Evolutionary conservation across 2,113 vertebrate species (phyloP).

Genomic region (Gulo gulo): DNA sequence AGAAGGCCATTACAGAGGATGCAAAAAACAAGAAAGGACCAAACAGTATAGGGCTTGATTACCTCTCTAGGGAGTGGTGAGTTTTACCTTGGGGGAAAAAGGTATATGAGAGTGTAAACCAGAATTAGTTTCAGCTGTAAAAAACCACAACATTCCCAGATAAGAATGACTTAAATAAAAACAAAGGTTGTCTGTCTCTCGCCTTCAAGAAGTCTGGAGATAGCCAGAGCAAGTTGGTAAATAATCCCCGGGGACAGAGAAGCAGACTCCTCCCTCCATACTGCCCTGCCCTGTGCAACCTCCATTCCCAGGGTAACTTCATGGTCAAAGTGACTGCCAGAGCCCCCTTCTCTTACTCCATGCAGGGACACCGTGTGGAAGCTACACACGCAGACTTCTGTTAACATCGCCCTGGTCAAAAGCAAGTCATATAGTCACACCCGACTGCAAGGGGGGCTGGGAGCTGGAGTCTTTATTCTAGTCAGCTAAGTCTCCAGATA

Average conservation of each 20-base stretch:
- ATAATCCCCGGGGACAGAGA: neutral
- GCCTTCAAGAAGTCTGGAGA: neutral
- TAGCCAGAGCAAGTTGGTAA: neutral
- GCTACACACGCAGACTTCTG: neutral
- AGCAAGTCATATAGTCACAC: neutral
- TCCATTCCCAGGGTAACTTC: neutral
- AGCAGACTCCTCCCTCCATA: neutral
- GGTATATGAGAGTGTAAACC: neutral
- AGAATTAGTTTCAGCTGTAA: neutral
- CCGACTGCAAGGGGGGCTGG: neutral
- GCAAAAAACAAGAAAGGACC: neutral
- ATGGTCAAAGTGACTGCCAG: neutral
- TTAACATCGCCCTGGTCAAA: neutral
- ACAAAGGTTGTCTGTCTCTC: neutral
- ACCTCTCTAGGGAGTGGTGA: neutral
- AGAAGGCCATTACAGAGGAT: neutral
- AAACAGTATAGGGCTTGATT: neutral
- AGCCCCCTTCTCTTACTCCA: too few relatives aligned
- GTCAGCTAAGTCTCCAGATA: neutral
- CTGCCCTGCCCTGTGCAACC: neutral
- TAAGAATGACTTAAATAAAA: neutral
- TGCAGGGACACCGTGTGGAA: too few relatives aligned
- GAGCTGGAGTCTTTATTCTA: neutral
- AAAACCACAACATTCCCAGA: neutral
- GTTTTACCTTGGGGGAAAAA: neutral